Evolutionary conservation across 1,140 invertebrate genomes (phyloP).

Genomic region (Hylyphantes graminicola): DNA sequence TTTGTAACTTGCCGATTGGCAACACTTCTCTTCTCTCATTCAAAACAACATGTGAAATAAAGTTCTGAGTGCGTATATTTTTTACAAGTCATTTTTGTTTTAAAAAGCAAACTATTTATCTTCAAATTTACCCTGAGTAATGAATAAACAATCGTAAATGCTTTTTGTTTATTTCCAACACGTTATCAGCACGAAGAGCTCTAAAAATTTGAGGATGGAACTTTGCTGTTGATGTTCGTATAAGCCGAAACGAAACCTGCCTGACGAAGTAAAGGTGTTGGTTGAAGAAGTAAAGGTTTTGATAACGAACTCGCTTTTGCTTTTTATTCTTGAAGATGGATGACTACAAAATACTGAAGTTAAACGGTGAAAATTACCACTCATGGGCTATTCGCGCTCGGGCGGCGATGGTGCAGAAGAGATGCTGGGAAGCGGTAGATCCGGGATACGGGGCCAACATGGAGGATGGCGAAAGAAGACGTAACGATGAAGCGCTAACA

Average conservation of each 20-base stretch:
- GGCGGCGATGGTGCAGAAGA: not conserved
- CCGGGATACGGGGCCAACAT: not conserved
- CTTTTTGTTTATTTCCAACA: not conserved
- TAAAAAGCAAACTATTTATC: too few species aligned
- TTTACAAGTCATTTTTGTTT: too few species aligned
- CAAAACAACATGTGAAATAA: too few species aligned
- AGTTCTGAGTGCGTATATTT: too few species aligned
- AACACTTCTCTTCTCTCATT: too few species aligned
- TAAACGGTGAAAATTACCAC: slow-evolving; percentile 31
- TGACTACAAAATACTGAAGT: slow-evolving; percentile 27
- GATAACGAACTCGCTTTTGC: not conserved
- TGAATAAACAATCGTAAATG: too few species aligned
- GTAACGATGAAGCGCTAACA: slow-evolving; percentile 18
- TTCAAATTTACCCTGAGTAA: too few species aligned
- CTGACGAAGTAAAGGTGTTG: not conserved
- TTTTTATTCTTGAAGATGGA: not conserved
- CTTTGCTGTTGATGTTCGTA: not conserved
- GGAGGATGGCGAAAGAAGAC: not conserved
- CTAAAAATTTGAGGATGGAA: not conserved
- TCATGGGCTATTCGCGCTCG: slow-evolving; percentile 17
- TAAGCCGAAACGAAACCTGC: not conserved
- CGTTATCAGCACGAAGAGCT: not conserved
- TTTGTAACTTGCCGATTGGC: too few species aligned
- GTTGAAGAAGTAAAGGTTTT: too few species aligned
- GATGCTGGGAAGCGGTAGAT: slow-evolving; percentile 21